Conservation (phyloP, 2,888 invertebrate genomes). For the Caenorhabditis parvicauda region DNA sequence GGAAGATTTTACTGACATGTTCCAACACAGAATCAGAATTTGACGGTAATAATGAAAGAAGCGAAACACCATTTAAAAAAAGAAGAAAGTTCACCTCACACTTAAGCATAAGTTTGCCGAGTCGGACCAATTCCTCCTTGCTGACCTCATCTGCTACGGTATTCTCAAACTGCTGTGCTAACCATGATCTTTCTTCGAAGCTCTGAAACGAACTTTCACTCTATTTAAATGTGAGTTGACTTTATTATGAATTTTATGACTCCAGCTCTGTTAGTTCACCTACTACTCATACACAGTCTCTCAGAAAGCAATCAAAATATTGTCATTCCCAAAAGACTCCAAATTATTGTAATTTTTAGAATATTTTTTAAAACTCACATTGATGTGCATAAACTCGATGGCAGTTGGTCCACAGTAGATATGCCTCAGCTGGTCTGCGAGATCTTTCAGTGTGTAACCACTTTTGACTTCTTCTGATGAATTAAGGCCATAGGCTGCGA, state of each 20-base stretch:
- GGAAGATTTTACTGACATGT: too few species aligned
- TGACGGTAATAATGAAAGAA: too few species aligned
- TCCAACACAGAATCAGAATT: too few species aligned
- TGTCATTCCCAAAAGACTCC: too few species aligned
- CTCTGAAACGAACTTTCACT: conserved; percentile 45
- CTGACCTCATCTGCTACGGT: conserved; percentile 35
- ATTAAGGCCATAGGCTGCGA: conserved; percentile 46
- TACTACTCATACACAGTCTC: neutral
- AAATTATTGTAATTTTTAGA: conserved; percentile 1
- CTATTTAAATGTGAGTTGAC: neutral
- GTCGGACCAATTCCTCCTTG: conserved; percentile 39
- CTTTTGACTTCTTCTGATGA: conserved; percentile 25
- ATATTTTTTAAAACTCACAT: conserved; percentile 18
- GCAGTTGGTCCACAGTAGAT: conserved; percentile 56
- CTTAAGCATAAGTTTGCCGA: conserved; percentile 51
- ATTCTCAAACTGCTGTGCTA: conserved; percentile 46
- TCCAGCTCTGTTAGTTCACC: neutral
- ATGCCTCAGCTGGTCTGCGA: conserved; percentile 38
- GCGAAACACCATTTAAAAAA: neutral
- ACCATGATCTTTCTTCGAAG: conserved; percentile 52
- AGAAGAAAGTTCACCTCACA: conserved; percentile 34
- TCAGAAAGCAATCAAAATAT: neutral
- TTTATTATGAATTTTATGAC: neutral
- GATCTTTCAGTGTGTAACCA: conserved; percentile 32
- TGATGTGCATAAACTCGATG: conserved; percentile 60